phyloP scores from a whole-genome alignment of 1,140 invertebrate species.

The Microvelia longipes region DNA sequence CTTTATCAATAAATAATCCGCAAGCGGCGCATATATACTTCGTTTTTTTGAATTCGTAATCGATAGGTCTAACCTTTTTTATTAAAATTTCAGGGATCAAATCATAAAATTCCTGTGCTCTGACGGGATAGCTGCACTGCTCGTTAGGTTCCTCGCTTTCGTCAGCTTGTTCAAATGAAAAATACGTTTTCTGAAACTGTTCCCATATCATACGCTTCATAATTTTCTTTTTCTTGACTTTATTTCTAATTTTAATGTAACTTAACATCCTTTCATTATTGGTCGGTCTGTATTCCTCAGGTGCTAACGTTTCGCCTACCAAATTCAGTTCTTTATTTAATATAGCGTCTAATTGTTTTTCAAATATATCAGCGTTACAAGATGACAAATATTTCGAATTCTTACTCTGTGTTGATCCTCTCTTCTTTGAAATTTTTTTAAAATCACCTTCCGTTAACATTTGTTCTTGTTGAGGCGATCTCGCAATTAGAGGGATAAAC shows the following conservation, averaged over 20 bases:
- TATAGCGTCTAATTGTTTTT: background rate
- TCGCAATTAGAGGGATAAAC: background rate
- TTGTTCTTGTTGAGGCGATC: background rate
- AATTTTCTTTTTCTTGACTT: background rate
- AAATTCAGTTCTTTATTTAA: background rate
- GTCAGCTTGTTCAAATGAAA: background rate
- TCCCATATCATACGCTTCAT: background rate
- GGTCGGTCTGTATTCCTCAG: background rate
- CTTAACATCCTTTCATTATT: background rate
- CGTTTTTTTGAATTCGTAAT: background rate
- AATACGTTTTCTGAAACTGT: background rate
- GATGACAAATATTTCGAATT: no score
- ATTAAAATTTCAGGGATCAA: background rate
- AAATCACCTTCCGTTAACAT: background rate
- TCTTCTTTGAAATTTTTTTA: background rate
- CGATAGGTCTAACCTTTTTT: background rate
- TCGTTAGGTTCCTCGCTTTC: background rate
- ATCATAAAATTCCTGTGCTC: background rate
- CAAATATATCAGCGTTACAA: background rate
- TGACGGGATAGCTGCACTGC: background rate
- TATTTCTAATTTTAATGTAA: background rate
- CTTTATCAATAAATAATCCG: background rate
- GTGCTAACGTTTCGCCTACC: background rate
- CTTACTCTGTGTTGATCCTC: background rate
- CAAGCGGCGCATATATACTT: background rate